Evolutionary conservation across 2,113 vertebrate genomes (phyloP).

Genomic region (Cygnus buccinator): DNA sequence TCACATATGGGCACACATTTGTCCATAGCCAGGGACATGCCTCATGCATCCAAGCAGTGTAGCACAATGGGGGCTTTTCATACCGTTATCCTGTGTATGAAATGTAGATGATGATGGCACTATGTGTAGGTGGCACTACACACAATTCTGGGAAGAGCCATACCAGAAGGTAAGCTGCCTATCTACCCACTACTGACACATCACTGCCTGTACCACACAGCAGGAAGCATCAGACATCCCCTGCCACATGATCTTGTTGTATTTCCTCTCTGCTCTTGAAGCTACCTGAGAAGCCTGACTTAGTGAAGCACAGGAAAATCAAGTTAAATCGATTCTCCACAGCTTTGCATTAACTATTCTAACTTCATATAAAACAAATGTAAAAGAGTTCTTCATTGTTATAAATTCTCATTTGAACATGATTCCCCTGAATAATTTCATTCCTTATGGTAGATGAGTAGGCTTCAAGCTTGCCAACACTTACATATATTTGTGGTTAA

Average conservation of each 20-base stretch:
- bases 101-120: background rate
- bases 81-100: fast-evolving
- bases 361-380: background rate
- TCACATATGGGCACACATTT: background rate
- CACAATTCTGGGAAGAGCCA: background rate
- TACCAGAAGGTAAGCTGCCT: background rate
- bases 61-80: background rate
- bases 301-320: background rate
- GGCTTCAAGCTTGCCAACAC: background rate
- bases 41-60: background rate
- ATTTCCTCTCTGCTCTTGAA: background rate
- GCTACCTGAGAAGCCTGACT: background rate
- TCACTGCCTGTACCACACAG: background rate
- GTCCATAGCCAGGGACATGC: background rate
- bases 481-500: background rate
- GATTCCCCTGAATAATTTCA: background rate
- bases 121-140: background rate
- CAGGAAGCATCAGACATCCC: background rate
- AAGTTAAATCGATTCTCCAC: background rate
- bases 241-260: fast-evolving
- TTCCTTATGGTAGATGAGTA: background rate
- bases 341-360: background rate
- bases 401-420: background rate
- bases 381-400: background rate
- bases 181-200: background rate